A percentile compares a stretch with the other conserved stretches of the same genome.
Evolutionary conservation across 2,888 invertebrate species (phyloP).

Genomic region (Dryomyza anilis): DNA sequence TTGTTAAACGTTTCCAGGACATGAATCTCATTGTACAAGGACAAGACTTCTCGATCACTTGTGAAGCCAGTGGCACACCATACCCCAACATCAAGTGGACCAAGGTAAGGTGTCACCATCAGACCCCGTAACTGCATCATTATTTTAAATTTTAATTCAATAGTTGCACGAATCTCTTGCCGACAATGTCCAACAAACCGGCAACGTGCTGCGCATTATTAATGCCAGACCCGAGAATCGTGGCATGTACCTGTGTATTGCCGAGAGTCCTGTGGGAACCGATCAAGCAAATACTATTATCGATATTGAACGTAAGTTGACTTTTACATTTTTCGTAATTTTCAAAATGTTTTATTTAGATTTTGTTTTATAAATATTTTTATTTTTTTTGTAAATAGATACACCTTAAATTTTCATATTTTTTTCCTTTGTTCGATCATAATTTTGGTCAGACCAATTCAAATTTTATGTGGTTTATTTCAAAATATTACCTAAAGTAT

Average conservation of each 20-base stretch:
- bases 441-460: no score
- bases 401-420: no score
- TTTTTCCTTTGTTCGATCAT: no score
- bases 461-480: no score
- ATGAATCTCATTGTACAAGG: conserved; percentile 63
- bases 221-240: conserved; percentile 76
- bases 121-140: neutral
- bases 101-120: conserved; percentile 63
- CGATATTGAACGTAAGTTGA: conserved; percentile 81
- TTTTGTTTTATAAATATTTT: neutral
- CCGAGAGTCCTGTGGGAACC: conserved; percentile 66
- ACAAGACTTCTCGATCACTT: conserved; percentile 68
- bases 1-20: conserved; percentile 48
- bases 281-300: conserved; percentile 74
- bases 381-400: no score
- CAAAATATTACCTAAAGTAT: no score
- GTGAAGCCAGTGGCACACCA: conserved; percentile 77
- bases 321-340: neutral
- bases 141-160: no score
- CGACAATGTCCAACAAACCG: conserved; percentile 68
- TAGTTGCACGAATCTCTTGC: conserved; percentile 64
- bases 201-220: conserved; percentile 70
- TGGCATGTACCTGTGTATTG: conserved; percentile 84
- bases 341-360: neutral
- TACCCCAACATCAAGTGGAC: conserved; percentile 82